These are phyloP conservation scores for Carollia perspicillata DNA, from an alignment of 2,113 vertebrate species.

Conservation along the genomic window DNA sequence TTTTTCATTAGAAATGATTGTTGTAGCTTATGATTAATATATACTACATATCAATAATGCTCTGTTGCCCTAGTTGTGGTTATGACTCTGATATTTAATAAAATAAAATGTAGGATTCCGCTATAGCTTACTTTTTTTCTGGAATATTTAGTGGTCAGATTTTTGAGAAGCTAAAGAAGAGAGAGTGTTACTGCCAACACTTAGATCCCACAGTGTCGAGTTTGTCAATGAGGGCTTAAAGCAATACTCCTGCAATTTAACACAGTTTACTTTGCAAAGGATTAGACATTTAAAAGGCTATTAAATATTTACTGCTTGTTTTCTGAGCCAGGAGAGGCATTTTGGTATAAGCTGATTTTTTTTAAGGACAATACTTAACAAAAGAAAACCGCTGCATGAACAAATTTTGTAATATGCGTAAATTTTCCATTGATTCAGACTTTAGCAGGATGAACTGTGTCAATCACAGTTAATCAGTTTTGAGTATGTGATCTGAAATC, in stretches of 20 bases:
- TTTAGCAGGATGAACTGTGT: constrained; percentile 57
- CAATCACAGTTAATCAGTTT: constrained; percentile 72
- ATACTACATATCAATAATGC: constrained; percentile 67
- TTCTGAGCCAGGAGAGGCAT: constrained; percentile 56
- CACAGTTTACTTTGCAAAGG: constrained; percentile 47
- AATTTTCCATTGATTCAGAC: constrained; percentile 65
- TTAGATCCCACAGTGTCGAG: constrained; percentile 29
- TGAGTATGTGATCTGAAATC: constrained; percentile 66
- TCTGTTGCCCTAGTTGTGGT: constrained; percentile 69
- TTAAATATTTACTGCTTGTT: constrained; percentile 65
- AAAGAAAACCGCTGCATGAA: constrained; percentile 6
- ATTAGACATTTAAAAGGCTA: constrained; percentile 54
- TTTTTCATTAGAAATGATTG: constrained; percentile 72
- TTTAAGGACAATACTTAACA: constrained; percentile 6
- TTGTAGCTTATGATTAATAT: constrained; percentile 41
- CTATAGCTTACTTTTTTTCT: constrained; percentile 52
- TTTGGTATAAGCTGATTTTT: constrained; percentile 46
- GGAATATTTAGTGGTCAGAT: constrained; percentile 63
- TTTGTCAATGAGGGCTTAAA: constrained; percentile 31
- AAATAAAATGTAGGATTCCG: constrained; percentile 59
- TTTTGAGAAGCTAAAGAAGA: constrained; percentile 56
- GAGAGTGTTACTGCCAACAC: constrained; percentile 53
- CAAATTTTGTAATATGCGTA: constrained; percentile 13
- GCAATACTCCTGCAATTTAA: background rate
- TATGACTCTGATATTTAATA: constrained; percentile 75